Evolutionary conservation across 2,113 vertebrate species (phyloP).

Genomic region (Sceloporus undulatus): DNA sequence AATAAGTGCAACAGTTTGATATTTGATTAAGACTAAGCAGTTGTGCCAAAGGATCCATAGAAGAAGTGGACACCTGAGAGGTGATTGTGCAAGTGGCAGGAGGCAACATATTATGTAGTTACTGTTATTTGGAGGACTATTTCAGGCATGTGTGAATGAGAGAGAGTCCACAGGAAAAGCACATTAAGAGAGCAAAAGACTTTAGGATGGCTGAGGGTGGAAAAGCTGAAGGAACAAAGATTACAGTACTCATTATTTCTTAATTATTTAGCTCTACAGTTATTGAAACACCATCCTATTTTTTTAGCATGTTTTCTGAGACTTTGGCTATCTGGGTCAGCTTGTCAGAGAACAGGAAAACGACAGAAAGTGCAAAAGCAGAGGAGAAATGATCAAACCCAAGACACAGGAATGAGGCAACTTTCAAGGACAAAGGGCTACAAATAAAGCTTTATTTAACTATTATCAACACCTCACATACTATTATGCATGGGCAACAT

Average conservation of each 20-base stretch:
- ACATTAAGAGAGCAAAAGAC: background rate
- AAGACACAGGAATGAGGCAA: constrained; percentile 26
- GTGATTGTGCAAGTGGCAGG: background rate
- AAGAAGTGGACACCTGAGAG: background rate
- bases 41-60: background rate
- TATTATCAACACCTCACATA: constrained; percentile 36
- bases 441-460: constrained; percentile 19
- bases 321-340: constrained; percentile 66
- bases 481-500: constrained; percentile 27
- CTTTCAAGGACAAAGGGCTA: constrained; percentile 61
- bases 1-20: too few species aligned
- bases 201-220: background rate
- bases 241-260: constrained; percentile 33
- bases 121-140: background rate
- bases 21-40: too few species aligned
- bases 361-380: constrained; percentile 55
- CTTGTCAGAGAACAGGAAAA: constrained; percentile 54
- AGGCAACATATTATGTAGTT: too few species aligned
- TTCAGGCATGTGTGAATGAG: background rate
- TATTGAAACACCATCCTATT: constrained; percentile 55
- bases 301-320: constrained; percentile 61
- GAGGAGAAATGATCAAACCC: constrained; percentile 57
- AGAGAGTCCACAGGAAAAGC: background rate
- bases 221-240: background rate
- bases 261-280: constrained; percentile 18